These are phyloP conservation scores for Micrasema longulum DNA, from an alignment of 1,140 invertebrate genomes.

Conservation along the genomic window DNA sequence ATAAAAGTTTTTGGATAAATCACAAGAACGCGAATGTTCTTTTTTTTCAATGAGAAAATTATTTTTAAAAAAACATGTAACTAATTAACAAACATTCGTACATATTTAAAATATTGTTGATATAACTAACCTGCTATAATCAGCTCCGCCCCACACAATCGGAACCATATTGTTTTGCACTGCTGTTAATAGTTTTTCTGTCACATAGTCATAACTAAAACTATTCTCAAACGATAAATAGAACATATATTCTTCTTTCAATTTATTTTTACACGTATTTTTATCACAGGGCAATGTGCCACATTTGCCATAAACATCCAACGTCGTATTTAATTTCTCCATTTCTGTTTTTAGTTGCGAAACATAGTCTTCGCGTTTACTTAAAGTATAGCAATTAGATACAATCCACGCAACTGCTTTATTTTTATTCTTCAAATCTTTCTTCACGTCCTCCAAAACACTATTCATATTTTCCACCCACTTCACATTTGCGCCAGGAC, in stretches of 20 bases:
- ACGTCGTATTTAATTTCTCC: conserved; percentile 55
- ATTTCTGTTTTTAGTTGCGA: conserved; percentile 69
- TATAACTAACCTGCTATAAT: conserved; percentile 49
- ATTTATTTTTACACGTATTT: conserved; percentile 60
- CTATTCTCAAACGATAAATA: conserved; percentile 80
- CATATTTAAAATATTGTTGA: conserved; percentile 4
- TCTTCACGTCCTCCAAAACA: conserved; percentile 55
- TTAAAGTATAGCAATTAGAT: conserved; percentile 71
- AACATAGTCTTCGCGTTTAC: conserved; percentile 69
- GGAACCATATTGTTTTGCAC: conserved; percentile 43
- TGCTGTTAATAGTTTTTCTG: conserved; percentile 61
- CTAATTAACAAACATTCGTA: no score
- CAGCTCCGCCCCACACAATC: conserved; percentile 47
- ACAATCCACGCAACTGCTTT: conserved; percentile 73
- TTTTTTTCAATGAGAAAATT: no score
- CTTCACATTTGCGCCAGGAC: conserved; percentile 55
- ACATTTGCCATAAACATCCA: conserved; percentile 79
- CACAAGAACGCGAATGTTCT: no score
- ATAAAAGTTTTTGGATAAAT: no score
- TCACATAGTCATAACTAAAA: conserved; percentile 72
- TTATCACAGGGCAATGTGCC: conserved; percentile 60
- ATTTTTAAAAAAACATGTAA: no score
- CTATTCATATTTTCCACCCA: conserved; percentile 59
- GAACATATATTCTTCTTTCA: conserved; percentile 72
- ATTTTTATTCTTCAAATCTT: conserved; percentile 59